Percentiles rank a stretch among this genome's conserved stretches.
Evolutionary conservation across 2,888 invertebrate genomes (phyloP).

Genomic region (Frankliniella intonsa): DNA sequence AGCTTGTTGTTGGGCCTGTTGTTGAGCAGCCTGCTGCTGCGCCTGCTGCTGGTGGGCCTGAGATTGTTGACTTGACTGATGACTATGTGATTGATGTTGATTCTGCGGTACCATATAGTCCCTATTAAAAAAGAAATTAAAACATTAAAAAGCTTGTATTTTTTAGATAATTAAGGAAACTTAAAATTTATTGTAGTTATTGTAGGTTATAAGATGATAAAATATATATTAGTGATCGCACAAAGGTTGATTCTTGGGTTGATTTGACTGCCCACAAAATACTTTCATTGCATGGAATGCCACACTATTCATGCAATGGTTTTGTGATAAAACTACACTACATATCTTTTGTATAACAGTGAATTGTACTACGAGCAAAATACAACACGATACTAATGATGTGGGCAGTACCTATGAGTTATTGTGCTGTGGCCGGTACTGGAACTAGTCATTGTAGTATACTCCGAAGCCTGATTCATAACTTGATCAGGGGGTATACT

Average conservation of each 20-base stretch:
- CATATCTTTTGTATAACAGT: not conserved
- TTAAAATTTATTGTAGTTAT: too few relatives aligned
- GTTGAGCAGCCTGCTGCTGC: constrained; percentile 47
- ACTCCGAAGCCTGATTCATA: not conserved
- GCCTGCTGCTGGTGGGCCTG: constrained; percentile 49
- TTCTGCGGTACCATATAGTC: not conserved
- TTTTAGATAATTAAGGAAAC: too few relatives aligned
- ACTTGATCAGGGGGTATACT: not conserved
- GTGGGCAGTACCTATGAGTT: constrained; percentile 7
- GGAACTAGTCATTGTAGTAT: not conserved
- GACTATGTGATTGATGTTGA: not conserved
- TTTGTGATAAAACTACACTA: too few relatives aligned
- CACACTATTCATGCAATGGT: not conserved
- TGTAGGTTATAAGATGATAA: too few relatives aligned
- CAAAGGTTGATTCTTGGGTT: too few relatives aligned
- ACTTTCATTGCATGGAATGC: not conserved
- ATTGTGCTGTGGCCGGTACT: not conserved
- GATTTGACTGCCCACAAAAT: too few relatives aligned
- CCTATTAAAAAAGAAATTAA: not conserved
- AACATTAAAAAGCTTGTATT: not conserved
- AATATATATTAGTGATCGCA: too few relatives aligned
- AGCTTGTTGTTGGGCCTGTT: constrained; percentile 45
- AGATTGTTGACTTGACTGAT: not conserved
- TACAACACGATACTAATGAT: not conserved
- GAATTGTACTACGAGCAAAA: not conserved